Base-by-base conservation (phyloP, 2,113 vertebrate species). In the Oreochromis aureus region DNA sequence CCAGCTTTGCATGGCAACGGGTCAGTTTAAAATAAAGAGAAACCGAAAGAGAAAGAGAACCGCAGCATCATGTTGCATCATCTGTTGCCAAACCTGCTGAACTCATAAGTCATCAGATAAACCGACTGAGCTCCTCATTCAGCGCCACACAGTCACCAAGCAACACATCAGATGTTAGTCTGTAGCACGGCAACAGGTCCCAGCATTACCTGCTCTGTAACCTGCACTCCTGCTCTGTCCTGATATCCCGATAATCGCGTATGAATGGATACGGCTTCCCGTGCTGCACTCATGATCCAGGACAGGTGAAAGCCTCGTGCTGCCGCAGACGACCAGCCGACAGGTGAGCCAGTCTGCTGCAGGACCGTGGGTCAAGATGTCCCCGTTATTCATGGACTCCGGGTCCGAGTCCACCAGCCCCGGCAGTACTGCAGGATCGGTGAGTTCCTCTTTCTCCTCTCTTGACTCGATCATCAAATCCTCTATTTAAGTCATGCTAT, bases 11-110 rank as follows among this genome's bases (percentile, higher is more conserved):
- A 4, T 6, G 3, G 44, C 84, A 94, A 73, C 2, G n/a, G 78
- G 41, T 30, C 58, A 22, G 16, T 95, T 97, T 96, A 95, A 82
- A 93, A 95, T 92, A 97, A 97, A 96, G 51, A 36, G 96, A 97
- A 97, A 97, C 87, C 76, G 95, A 97, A 96, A 97, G 90, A 48
- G 71, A 76, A 76, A 76, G 71, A 78, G 18, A 79, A 9, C 2
- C 2, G 5, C 19, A 13, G n/a, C 80, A 41, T 53, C 78, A 41
- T 2, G 83, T 90, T 91, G 81, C 92, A 76, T 93, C 92, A 93
- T 11, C 41, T 11, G 4, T 16, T 7, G 80, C 19, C 86, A 88
- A 69, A 36, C 63, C 73, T 7, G 13, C 61, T 11, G 6, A 13
- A 1, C 41, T 36, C 6, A 19, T 32, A 88, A 89, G 12, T 51